Conservation (phyloP, 1,140 invertebrate genomes). For the Ceratoteleas bidentatus region DNA sequence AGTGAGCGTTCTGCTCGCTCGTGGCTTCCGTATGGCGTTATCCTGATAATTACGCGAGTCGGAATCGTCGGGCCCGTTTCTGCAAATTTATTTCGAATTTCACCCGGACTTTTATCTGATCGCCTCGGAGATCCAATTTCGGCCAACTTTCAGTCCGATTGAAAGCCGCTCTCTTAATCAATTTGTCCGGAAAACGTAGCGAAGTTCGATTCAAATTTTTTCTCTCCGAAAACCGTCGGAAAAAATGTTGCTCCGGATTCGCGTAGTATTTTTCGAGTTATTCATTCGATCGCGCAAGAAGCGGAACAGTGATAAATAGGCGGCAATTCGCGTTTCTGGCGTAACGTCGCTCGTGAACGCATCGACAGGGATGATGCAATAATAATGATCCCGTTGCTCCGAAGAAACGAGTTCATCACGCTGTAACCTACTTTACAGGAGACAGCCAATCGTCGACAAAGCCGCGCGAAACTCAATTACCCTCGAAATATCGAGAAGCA, state of each 20-base stretch:
- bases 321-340: slow-evolving; percentile 7
- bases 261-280: too few species aligned
- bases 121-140: too few species aligned
- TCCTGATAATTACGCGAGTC: background rate
- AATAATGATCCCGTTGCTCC: slow-evolving; percentile 54
- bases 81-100: too few species aligned
- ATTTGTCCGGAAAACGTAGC: too few species aligned
- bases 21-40: background rate
- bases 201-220: too few species aligned
- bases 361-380: slow-evolving; percentile 44
- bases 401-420: slow-evolving; percentile 56
- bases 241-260: too few species aligned
- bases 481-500: slow-evolving; percentile 52
- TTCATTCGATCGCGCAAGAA: too few species aligned
- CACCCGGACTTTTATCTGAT: too few species aligned
- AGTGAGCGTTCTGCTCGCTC: background rate
- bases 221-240: too few species aligned
- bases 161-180: too few species aligned
- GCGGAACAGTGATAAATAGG: background rate
- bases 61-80: too few species aligned
- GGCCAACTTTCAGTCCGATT: too few species aligned
- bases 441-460: slow-evolving; percentile 58
- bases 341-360: slow-evolving; percentile 12
- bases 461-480: slow-evolving; percentile 51
- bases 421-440: slow-evolving; percentile 59